A percentile compares a stretch with the other conserved stretches of the same genome.
phyloP scores from a whole-genome alignment of 2,797 vertebrate genomes.

The Trachurus trachurus region DNA sequence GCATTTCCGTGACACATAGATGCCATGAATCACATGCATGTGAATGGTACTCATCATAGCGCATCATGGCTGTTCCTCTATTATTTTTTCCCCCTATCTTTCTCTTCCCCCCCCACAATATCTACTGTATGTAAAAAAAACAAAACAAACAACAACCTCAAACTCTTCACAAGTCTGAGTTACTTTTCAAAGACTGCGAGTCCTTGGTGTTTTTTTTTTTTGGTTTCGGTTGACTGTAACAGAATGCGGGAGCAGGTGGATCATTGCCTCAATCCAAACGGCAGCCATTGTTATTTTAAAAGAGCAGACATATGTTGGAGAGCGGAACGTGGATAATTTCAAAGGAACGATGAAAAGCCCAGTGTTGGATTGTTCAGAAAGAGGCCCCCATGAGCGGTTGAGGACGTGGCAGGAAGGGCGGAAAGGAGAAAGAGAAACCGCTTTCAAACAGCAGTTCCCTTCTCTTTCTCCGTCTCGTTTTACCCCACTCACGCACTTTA shows the following conservation, averaged over 20 bases:
- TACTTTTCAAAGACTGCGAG: constrained; percentile 80
- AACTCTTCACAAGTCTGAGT: constrained; percentile 52
- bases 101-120: constrained; percentile 1
- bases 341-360: constrained; percentile 81
- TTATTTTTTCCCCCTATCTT: not conserved
- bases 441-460: constrained; percentile 69
- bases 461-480: constrained; percentile 58
- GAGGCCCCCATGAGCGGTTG: constrained; percentile 75
- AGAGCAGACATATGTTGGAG: constrained; percentile 83
- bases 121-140: constrained; percentile 40
- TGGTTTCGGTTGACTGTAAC: constrained; percentile 64
- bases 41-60: not conserved
- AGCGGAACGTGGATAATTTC: constrained; percentile 74
- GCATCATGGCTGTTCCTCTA: not conserved
- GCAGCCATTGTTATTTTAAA: constrained; percentile 80
- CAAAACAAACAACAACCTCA: not conserved
- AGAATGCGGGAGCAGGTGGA: constrained; percentile 83
- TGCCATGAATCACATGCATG: constrained; percentile 19
- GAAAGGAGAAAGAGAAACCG: constrained; percentile 67
- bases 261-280: constrained; percentile 73
- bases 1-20: not conserved
- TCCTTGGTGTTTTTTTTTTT: constrained; percentile 65
- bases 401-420: constrained; percentile 76
- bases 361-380: constrained; percentile 82
- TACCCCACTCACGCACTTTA: constrained; percentile 52